Conservation (phyloP, 2,888 invertebrate species). For the Lithosia quadra region DNA sequence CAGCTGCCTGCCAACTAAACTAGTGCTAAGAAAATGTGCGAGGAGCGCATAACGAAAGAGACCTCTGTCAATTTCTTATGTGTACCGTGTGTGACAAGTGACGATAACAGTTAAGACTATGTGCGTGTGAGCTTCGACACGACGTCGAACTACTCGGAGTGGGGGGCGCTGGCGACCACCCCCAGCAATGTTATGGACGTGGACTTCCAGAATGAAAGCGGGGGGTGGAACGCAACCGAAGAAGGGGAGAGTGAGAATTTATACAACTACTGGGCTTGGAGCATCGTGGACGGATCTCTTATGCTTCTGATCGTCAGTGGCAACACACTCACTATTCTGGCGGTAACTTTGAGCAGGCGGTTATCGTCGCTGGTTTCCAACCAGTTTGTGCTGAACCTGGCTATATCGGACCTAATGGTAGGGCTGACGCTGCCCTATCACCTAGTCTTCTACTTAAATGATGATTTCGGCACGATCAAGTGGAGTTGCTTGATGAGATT, state of each 20-base stretch:
- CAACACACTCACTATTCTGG: slow-evolving; percentile 92
- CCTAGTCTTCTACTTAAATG: slow-evolving; percentile 90
- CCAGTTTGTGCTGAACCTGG: slow-evolving; percentile 92
- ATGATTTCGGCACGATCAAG: slow-evolving; percentile 87
- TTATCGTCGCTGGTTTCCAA: slow-evolving; percentile 91
- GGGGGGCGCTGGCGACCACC: slow-evolving; percentile 81
- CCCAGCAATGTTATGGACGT: slow-evolving; percentile 86
- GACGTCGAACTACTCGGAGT: slow-evolving; percentile 79
- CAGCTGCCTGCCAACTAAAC: slow-evolving; percentile 37
- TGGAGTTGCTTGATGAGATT: slow-evolving; percentile 90
- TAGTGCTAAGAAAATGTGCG: slow-evolving; percentile 62
- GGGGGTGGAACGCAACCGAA: slow-evolving; percentile 73
- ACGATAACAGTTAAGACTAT: slow-evolving; percentile 71
- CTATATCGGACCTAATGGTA: slow-evolving; percentile 92
- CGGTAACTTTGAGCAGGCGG: slow-evolving; percentile 90
- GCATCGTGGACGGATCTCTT: slow-evolving; percentile 88
- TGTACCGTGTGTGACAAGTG: slow-evolving; percentile 66
- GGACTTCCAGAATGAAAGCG: slow-evolving; percentile 77
- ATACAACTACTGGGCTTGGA: slow-evolving; percentile 88
- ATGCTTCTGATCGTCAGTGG: slow-evolving; percentile 90
- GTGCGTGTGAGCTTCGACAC: slow-evolving; percentile 75
- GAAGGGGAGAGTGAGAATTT: slow-evolving; percentile 64
- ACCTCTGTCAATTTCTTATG: slow-evolving; percentile 58
- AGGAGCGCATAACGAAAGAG: slow-evolving; percentile 57
- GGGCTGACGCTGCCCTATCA: slow-evolving; percentile 93